Base-by-base conservation (phyloP, 2,888 invertebrate genomes). In the Trachelus tabidus region DNA sequence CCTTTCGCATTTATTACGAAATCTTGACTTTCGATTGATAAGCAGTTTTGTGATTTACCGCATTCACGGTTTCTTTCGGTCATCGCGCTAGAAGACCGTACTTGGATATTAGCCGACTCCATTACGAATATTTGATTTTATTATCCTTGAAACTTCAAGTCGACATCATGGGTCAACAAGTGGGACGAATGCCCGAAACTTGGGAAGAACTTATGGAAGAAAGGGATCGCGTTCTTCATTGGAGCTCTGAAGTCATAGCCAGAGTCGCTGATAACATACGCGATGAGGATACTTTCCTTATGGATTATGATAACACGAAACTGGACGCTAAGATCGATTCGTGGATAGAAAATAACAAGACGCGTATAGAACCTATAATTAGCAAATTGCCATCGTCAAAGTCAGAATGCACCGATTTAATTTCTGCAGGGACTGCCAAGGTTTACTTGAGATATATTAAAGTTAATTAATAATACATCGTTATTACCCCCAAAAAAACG, bases 221-320 rank as follows among this genome's bases (percentile, higher is more conserved):
- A 75, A 83, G 74, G 75, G 81, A 87, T 77, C 84, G 86, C 30
- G 83, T 87, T 37, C 68, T 89, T 12, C 85, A 84, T 33, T 87
- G 86, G 86, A 89, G 88, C 74, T 81, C 83, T 0, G 87, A 87
- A 78, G 82, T 89, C 15, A 74, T 89, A 9, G 85, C 87, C 6
- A 81, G 82, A 75, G 82, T 86, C 2, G 82, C 85, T 23, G 88
- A 88, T 73, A 88, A 86, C 34, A 78, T 88, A 68, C 80, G 77
- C 4, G 80, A 81, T 37, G 89, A 87, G 69, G 83, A 87, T 35
- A 83, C 83, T 3, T 87, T 88, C 68, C 69, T 86, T 34, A 83
- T 84, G 56, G 85, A 89, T 31, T 87, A 86, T 74, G 81, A 84
- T 31, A 80, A 84, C 3, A 79, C 78, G 23, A 84, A 74, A 15